These are phyloP conservation scores for Eutrigla gurnardus DNA, from an alignment of 2,797 vertebrate genomes.

Conservation along the genomic window DNA sequence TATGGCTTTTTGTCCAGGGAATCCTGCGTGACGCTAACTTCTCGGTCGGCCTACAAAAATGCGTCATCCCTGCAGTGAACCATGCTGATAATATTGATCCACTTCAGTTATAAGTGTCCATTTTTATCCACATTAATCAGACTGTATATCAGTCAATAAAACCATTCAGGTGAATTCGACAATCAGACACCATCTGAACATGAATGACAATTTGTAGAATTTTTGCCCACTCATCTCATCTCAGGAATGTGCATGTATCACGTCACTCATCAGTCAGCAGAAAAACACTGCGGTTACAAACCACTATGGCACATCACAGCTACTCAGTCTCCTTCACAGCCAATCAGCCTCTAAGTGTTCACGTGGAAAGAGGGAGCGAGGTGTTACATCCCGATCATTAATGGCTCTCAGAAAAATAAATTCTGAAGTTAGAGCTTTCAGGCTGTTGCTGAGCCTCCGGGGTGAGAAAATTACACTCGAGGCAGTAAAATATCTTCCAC, in stretches of 20 bases:
- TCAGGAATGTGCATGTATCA: constrained; percentile 27
- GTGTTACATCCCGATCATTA: constrained; percentile 51
- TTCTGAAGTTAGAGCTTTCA: constrained; percentile 24
- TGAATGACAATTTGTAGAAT: not conserved
- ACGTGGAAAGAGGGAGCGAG: constrained; percentile 26
- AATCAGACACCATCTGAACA: too few species aligned
- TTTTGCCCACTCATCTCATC: too few species aligned
- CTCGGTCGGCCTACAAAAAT: too few species aligned
- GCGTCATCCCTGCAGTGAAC: too few species aligned
- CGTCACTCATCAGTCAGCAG: constrained; percentile 40
- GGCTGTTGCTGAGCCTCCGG: not conserved
- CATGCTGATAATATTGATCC: too few species aligned
- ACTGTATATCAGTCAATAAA: too few species aligned
- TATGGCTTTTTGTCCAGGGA: too few species aligned
- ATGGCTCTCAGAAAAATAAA: constrained; percentile 27
- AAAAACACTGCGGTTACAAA: not conserved
- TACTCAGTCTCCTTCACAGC: constrained; percentile 48
- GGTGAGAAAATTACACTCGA: constrained; percentile 28
- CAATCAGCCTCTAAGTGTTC: constrained; percentile 27
- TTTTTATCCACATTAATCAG: too few species aligned
- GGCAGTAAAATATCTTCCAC: constrained; percentile 44
- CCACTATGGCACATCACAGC: constrained; percentile 27
- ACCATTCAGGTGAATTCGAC: too few species aligned
- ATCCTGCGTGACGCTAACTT: too few species aligned
- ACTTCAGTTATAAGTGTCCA: too few species aligned